These are phyloP conservation scores for Trachymyrmex cornetzi DNA, from an alignment of 1,140 invertebrate species.

Conservation along the genomic window DNA sequence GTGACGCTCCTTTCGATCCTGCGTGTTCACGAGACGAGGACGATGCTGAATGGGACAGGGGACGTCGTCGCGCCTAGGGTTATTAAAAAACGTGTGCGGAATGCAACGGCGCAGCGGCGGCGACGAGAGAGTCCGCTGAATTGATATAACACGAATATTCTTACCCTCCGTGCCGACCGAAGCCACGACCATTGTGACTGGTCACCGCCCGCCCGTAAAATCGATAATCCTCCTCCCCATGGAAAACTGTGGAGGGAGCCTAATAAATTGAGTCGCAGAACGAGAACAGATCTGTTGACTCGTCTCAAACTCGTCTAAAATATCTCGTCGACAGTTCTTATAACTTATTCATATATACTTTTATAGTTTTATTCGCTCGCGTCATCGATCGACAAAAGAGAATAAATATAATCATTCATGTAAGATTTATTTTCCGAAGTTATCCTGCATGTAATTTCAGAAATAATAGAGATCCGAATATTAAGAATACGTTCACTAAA, in stretches of 20 bases:
- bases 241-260: slow-evolving; percentile 25
- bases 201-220: slow-evolving; percentile 55
- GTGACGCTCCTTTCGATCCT: slow-evolving; percentile 33
- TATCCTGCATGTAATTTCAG: background rate
- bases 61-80: background rate
- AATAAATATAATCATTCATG: background rate
- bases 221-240: slow-evolving; percentile 48
- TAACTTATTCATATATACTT: slow-evolving; percentile 33
- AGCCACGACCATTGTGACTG: slow-evolving; percentile 16
- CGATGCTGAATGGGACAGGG: background rate
- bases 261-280: slow-evolving; percentile 43
- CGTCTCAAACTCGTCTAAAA: slow-evolving; percentile 4
- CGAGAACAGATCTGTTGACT: slow-evolving; percentile 27
- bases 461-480: background rate
- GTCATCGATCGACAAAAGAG: slow-evolving; percentile 10
- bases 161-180: slow-evolving; percentile 17
- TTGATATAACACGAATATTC: slow-evolving; percentile 56
- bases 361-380: background rate
- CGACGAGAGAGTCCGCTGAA: slow-evolving; percentile 6
- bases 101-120: background rate
- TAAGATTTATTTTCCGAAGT: background rate
- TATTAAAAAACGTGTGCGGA: slow-evolving; percentile 62
- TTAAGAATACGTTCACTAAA: background rate
- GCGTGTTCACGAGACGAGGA: background rate
- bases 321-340: background rate